Evolutionary conservation across 2,888 invertebrate genomes (phyloP).

Genomic region (Parascotia fuliginaria): DNA sequence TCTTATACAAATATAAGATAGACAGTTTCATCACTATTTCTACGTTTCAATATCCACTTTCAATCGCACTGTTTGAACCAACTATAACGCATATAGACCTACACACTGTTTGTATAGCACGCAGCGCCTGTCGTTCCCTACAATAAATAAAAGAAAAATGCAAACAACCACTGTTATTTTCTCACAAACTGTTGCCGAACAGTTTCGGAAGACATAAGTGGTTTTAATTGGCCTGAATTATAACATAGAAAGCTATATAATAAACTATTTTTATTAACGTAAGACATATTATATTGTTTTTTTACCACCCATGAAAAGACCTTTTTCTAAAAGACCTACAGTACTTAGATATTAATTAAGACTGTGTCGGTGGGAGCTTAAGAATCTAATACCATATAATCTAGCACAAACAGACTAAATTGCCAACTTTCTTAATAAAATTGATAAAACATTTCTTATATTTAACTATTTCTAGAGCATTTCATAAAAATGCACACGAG

Average conservation of each 20-base stretch:
- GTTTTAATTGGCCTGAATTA: too few species aligned
- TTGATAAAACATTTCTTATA: background rate
- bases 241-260: too few species aligned
- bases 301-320: too few species aligned
- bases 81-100: slow-evolving; percentile 3
- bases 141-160: background rate
- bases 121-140: slow-evolving; percentile 8
- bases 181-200: slow-evolving; percentile 2
- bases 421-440: background rate
- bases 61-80: background rate
- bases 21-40: too few species aligned
- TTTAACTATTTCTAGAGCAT: slow-evolving; percentile 1
- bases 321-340: too few species aligned
- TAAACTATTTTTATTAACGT: too few species aligned
- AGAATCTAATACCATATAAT: too few species aligned
- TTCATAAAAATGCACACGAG: slow-evolving; percentile 12
- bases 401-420: background rate
- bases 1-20: too few species aligned
- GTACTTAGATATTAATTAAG: too few species aligned
- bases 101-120: slow-evolving; percentile 18
- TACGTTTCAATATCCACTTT: background rate
- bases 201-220: too few species aligned
- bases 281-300: too few species aligned
- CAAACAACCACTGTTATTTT: background rate
- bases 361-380: too few species aligned